Base-by-base conservation (phyloP, 2,113 vertebrate genomes). In the Antennarius striatus region DNA sequence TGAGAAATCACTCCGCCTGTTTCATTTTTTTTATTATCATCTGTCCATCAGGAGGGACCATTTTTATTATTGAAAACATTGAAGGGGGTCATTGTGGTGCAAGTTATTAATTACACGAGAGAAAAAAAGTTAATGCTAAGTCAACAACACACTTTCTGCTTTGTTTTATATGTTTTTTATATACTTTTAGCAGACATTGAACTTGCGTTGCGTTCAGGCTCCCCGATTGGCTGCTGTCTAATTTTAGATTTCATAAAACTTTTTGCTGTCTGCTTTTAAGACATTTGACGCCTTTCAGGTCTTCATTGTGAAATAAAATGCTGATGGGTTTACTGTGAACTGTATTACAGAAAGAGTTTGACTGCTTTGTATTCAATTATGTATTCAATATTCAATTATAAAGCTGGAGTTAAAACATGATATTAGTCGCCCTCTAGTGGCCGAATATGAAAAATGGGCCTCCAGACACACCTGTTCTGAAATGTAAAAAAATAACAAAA, bases 371-470 rank as follows among this genome's bases (percentile, higher is more conserved):
- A 22, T 22, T 22, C 22, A 22, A 22, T 22, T 22, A 22, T 22
- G 22, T 22, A 22, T 22, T 22, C 22, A 22, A 22, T 22, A 6
- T 4, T 29, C n/a, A 30, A 30, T 15, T 3, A 10, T 17, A 1
- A 10, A 43, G 29, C 46, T 5, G 22, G 22, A 68, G 50, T 42
- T 47, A 10, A 72, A 67, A 51, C 45, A 45, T 75, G 56, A 64
- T 36, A 56, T 68, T 42, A 81, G 77, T 43, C 73, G 77, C 90
- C 90, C 84, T 79, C 91, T 89, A 79, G 88, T 84, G 91, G 88
- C 52, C 60, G 52, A 7, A 60, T 29, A 39, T 40, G 32, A n/a
- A 62, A 55, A 79, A 6, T 53, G 58, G 63, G 11, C 40, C 54
- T 56, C 15, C 55, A 28, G 14, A 28, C 29, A 71, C 40, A 69